Evolutionary conservation across 2,888 invertebrate species (phyloP).

Genomic region (Suillia variegata): DNA sequence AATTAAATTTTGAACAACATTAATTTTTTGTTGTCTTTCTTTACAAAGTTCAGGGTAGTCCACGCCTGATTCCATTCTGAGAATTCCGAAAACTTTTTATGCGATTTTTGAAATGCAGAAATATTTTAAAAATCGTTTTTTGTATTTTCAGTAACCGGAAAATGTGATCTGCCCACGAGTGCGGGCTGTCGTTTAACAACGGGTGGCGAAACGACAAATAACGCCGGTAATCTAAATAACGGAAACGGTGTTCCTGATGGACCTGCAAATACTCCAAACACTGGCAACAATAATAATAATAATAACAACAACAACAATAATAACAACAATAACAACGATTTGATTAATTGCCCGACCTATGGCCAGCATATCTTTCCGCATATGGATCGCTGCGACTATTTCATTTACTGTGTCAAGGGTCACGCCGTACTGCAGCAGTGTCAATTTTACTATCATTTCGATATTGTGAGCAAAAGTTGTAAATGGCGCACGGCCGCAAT

Average conservation of each 20-base stretch:
- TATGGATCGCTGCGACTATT: constrained; percentile 54
- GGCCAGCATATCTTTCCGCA: constrained; percentile 56
- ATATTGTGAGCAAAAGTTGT: constrained; percentile 48
- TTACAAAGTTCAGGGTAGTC: too few relatives aligned
- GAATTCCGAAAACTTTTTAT: too few relatives aligned
- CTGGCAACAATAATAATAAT: neutral
- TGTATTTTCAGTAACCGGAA: too few relatives aligned
- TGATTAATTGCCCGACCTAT: constrained; percentile 46
- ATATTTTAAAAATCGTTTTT: too few relatives aligned
- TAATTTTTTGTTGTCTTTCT: too few relatives aligned
- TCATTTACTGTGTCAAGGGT: constrained; percentile 57
- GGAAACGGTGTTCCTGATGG: neutral
- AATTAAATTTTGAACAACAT: too few relatives aligned
- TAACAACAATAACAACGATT: constrained; percentile 20
- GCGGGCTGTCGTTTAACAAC: constrained; percentile 39
- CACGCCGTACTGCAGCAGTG: constrained; percentile 56
- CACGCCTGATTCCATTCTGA: too few relatives aligned
- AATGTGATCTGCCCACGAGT: constrained; percentile 54
- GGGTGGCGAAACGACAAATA: neutral
- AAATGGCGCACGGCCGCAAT: constrained; percentile 48
- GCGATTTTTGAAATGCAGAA: too few relatives aligned
- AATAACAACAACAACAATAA: neutral
- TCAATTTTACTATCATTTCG: constrained; percentile 56
- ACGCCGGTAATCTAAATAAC: neutral
- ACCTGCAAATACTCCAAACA: neutral